Conservation (phyloP, 92 coral and sea anemone species). For the Palythoa grandis region DNA sequence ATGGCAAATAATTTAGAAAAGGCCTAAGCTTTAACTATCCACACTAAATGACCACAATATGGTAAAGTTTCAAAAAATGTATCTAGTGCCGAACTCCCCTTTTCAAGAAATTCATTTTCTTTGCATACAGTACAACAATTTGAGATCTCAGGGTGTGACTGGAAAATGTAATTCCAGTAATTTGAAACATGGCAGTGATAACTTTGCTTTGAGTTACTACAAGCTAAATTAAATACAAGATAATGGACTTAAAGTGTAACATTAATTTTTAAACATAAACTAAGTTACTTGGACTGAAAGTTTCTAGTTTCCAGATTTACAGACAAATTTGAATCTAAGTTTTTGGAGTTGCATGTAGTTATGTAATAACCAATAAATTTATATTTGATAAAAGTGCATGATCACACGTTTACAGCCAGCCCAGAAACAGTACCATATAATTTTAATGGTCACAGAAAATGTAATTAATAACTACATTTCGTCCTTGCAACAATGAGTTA, state of each 20-base stretch:
- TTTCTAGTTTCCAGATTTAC: too few relatives aligned
- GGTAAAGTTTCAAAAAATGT: neutral
- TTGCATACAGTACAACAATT: neutral
- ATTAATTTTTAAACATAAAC: neutral
- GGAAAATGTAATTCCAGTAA: neutral
- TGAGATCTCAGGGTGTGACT: neutral
- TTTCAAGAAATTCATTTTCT: neutral
- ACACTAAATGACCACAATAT: neutral
- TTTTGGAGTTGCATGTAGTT: too few relatives aligned
- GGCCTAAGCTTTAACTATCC: neutral
- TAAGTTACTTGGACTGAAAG: too few relatives aligned
- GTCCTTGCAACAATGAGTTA: conserved; percentile 6
- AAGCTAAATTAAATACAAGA: neutral
- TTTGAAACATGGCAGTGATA: neutral
- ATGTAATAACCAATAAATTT: too few relatives aligned
- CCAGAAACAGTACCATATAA: neutral
- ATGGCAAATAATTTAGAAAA: too few relatives aligned
- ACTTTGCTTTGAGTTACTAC: neutral
- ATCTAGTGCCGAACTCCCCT: neutral
- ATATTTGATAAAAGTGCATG: neutral
- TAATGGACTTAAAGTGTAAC: neutral
- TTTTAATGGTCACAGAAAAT: conserved; percentile 21
- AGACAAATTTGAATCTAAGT: too few relatives aligned
- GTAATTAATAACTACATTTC: conserved; percentile 10
- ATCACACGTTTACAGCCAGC: neutral